These are phyloP conservation scores for Lacerta viridis DNA, from an alignment of 2,797 vertebrate genomes.

Conservation along the genomic window DNA sequence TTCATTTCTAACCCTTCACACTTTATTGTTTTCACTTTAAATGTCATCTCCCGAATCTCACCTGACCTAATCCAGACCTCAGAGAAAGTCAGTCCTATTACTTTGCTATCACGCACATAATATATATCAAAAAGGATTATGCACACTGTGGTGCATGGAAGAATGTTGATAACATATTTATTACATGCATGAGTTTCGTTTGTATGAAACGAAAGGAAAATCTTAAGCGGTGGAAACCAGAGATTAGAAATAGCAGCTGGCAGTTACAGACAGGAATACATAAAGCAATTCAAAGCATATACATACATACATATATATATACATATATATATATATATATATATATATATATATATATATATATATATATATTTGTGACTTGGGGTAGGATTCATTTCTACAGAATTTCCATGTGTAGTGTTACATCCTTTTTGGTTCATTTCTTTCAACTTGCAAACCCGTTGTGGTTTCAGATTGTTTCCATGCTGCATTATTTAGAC, in stretches of 20 bases:
- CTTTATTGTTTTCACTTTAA: conserved; percentile 66
- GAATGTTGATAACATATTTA: conserved; percentile 47
- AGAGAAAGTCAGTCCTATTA: conserved; percentile 46
- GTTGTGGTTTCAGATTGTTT: conserved; percentile 69
- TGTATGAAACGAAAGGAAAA: conserved; percentile 47
- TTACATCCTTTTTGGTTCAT: conserved; percentile 48
- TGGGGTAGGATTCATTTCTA: conserved; percentile 35
- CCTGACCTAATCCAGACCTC: conserved; percentile 54
- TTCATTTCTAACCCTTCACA: conserved; percentile 65
- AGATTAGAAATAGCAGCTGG: conserved; percentile 36
- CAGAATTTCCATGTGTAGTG: conserved; percentile 58
- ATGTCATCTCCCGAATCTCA: conserved; percentile 55
- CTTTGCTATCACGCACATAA: conserved; percentile 39
- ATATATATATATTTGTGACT: conserved; percentile 22
- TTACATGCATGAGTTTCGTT: conserved; percentile 50
- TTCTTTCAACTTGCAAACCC: conserved; percentile 29
- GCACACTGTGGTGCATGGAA: conserved; percentile 1
- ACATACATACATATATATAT: background rate
- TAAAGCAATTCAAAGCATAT: conserved; percentile 41
- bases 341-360: background rate
- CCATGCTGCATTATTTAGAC: conserved; percentile 69
- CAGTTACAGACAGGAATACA: conserved; percentile 43
- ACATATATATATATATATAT: background rate
- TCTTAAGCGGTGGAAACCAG: conserved; percentile 42
- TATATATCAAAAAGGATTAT: conserved; percentile 55